Base-by-base conservation (phyloP, 2,888 invertebrate genomes). In the Drosophila mercatorum region DNA sequence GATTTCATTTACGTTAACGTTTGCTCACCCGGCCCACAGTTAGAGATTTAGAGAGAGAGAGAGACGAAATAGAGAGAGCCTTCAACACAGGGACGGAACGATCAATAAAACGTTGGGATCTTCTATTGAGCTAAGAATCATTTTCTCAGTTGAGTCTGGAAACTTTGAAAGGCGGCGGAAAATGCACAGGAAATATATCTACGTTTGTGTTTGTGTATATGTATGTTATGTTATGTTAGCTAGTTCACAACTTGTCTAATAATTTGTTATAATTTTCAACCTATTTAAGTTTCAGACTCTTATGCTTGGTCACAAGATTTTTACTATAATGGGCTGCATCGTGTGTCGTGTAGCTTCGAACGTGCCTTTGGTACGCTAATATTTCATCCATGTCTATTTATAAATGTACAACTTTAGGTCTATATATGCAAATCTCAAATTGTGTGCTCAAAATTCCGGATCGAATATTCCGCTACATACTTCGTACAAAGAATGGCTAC, bases 291-390 rank as follows among this genome's bases (percentile, higher is more conserved):
- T 51, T 88, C 86, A 86, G 86, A 86, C 86, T 86, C 89, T 77
- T 77, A 85, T 88, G 85, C 74, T 89, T 86, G 89, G 86, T 86
- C 86, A 80, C 88, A 88, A 82, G 78, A 78, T 74, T 71, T 72
- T 69, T 68, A 46, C 61, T 64, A 72, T 28, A 57, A 66, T 72
- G 62, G 52, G 40, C 34, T 51, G n/a, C 41, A 41, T 61, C 43
- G 52, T 65, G 59, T 67, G 61, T 52, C 65, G 59, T 69, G 61
- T 52, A 58, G 41, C 53, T 8, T 44, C 22, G 65, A 76, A 78
- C 76, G 76, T 78, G 76, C 65, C 65, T 68, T 59, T 43, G 40
- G 51, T 31, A 57, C 49, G 47, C 34, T 61, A 53, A 36, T 51
- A 51, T 36, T 47, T 60, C 51, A 59, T 72, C 36, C 52, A 46